Evolutionary conservation across 2,888 invertebrate species (phyloP), one percentile per base, ranked within the genome.

Genomic region (Sepiola atlantica): DNA sequence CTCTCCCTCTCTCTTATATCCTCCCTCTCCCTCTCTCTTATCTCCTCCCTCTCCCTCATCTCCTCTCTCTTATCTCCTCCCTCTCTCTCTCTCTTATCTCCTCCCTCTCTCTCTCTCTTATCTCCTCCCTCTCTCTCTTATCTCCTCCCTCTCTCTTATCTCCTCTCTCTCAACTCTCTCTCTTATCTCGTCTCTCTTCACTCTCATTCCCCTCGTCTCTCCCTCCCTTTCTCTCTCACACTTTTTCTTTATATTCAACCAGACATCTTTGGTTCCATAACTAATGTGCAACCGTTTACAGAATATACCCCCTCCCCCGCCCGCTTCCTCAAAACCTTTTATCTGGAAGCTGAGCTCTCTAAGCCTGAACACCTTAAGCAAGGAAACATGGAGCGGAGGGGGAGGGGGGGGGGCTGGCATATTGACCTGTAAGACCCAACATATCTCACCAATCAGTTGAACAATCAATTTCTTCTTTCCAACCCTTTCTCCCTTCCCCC

Each of bases 391-490:
- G 2, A 45, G 2, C 2, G 4, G 8, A 45, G 45, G 4, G 45
- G 45, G 45, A 4, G 45, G 45, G 2, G 45, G 45, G 45, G 2
- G 45, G 45, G 45, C n/a, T n/a, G n/a, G n/a, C n/a, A 45, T 45
- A 45, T 45, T 4, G 8, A 45, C 8, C 8, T 8, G 45, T 8
- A 45, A 45, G 4, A 2, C 45, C 45, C 45, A 45, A 45, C 45
- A 8, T 45, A 45, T 4, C 8, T 45, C 45, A 45, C 45, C n/a
- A n/a, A 77, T 77, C 77, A 77, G 14, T 77, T n/a, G n/a, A 77
- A 77, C n/a, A 77, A 77, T 77, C 77, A 77, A 77, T n/a, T 77
- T 77, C n/a, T 77, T 77, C 18, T 77, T n/a, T n/a, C 77, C n/a
- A n/a, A 10, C 28, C 77, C 77, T 77, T 77, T 77, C n/a, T 28